Base-by-base conservation (phyloP, 2,888 invertebrate genomes). In the Aelia acuminata region DNA sequence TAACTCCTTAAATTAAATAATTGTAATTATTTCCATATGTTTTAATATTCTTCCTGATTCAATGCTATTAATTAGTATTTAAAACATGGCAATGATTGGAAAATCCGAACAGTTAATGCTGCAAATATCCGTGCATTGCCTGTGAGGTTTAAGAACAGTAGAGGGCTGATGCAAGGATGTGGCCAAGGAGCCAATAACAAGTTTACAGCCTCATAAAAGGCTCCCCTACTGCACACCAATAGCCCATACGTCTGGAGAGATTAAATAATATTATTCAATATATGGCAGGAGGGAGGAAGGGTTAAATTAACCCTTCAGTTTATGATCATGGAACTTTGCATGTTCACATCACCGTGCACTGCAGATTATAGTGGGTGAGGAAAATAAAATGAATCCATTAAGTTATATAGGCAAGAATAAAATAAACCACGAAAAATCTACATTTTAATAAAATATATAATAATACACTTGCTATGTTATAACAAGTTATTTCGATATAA, bases 181-280 rank as follows among this genome's bases (percentile, higher is more conserved):
- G 63, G 31, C 63, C 63, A 63, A 63, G 63, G 31, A 63, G 63
- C 31, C 63, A 63, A 63, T 63, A 63, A 63, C 31, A 63, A 63
- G 31, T 63, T 63, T 63, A 63, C 26, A 63, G 31, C 63, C 31
- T 20, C 63, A 63, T 63, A 63, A 63, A 63, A 63, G 31, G 63
- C 7, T 57, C 63, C 63, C 63, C 63, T 63, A 63, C 31, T 15
- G 31, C 31, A 63, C 31, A 63, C 63, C 63, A 63, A 31, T 57
- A 63, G 13, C 63, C 31, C 63, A 63, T 63, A 31, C 7, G 63
- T 63, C 63, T 63, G 31, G 18, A 63, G 63, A 13, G 63, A 63
- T 63, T 63, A 63, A 31, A 63, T 63, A 63, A 63, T 63, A 63
- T 63, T 63, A 63, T 63, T 31, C 63, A 63, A 63, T 63, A 63